Evolutionary conservation across 1,140 invertebrate genomes (phyloP).

Genomic region (Heliothis virescens): DNA sequence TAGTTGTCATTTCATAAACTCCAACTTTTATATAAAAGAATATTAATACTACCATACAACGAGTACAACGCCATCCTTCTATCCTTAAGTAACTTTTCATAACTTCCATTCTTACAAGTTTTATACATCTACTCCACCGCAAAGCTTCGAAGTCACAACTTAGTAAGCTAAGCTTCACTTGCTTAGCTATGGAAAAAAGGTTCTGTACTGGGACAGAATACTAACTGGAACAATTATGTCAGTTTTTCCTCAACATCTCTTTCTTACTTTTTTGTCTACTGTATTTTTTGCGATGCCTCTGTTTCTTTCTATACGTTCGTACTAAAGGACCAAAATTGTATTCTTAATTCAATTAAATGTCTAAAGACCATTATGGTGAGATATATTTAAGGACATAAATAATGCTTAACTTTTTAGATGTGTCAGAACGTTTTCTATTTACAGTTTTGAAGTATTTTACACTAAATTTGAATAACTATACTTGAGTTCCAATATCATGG

Average conservation of each 20-base stretch:
- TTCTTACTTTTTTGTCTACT: background rate
- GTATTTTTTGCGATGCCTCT: background rate
- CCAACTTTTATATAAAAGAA: background rate
- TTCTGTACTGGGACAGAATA: slow-evolving; percentile 10
- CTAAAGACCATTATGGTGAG: too few species aligned
- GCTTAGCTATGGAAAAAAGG: slow-evolving; percentile 21
- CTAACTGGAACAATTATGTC: slow-evolving; percentile 6
- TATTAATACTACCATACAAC: background rate
- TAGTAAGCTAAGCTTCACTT: slow-evolving; percentile 26
- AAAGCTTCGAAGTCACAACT: slow-evolving; percentile 22
- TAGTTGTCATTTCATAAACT: too few species aligned
- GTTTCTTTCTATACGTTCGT: background rate
- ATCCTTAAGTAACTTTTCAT: slow-evolving; percentile 27
- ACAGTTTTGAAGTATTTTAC: too few species aligned
- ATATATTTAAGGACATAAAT: too few species aligned
- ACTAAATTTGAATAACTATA: too few species aligned
- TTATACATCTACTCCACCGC: slow-evolving; percentile 15
- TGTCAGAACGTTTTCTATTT: too few species aligned
- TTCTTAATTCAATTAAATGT: background rate
- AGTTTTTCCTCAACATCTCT: background rate
- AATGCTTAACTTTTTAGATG: too few species aligned
- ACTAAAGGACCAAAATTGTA: background rate
- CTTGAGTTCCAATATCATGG: too few species aligned
- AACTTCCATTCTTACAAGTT: slow-evolving; percentile 20
- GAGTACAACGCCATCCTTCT: slow-evolving; percentile 1